Percentiles rank a stretch among this genome's conserved stretches.
Conservation (phyloP, 2,113 vertebrate genomes). For the Alligator sinensis region DNA sequence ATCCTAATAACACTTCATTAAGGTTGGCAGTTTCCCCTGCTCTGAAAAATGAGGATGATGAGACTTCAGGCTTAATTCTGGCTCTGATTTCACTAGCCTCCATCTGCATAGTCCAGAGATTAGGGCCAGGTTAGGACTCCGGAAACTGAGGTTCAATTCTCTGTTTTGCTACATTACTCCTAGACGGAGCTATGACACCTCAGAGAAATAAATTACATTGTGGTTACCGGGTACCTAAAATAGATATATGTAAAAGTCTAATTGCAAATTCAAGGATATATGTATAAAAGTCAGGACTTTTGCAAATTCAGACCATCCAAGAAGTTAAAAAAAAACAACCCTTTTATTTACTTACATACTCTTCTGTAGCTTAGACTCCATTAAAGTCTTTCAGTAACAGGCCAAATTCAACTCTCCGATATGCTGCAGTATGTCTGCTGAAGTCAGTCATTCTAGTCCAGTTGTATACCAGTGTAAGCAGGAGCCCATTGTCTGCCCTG, state of each 20-base stretch:
- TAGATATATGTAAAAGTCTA: background rate
- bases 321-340: slow-evolving; percentile 11
- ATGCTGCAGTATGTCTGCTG: background rate
- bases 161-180: background rate
- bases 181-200: background rate
- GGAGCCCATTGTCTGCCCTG: slow-evolving; percentile 60
- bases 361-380: background rate
- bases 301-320: background rate
- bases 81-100: slow-evolving; percentile 26
- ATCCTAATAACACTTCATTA: slow-evolving; percentile 34
- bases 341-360: slow-evolving; percentile 31
- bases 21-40: background rate
- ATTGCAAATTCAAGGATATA: slow-evolving; percentile 27
- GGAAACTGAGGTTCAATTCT: slow-evolving; percentile 27
- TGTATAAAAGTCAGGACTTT: slow-evolving; percentile 41
- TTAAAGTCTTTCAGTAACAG: background rate
- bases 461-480: slow-evolving; percentile 12
- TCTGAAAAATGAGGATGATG: slow-evolving; percentile 4
- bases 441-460: slow-evolving; percentile 48
- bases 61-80: accelerated
- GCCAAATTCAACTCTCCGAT: background rate
- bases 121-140: background rate
- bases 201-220: background rate
- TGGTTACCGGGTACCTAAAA: background rate
- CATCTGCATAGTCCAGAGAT: background rate